Percentiles rank a stretch among this genome's conserved stretches.
phyloP scores from a whole-genome alignment of 2,113 vertebrate genomes.

The Heterochromis multidens region DNA sequence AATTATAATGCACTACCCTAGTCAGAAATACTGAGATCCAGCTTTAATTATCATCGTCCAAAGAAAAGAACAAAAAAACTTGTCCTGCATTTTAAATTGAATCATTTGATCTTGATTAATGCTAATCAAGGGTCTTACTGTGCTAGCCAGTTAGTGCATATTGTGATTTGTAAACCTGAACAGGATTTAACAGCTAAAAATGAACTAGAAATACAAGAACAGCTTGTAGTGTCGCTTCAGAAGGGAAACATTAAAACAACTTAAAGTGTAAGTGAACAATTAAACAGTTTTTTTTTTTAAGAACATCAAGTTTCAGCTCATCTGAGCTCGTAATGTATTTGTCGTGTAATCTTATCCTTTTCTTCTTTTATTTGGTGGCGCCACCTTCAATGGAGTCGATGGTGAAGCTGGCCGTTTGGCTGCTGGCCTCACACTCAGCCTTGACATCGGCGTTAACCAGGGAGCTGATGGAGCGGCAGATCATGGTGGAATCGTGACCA shows the following conservation, averaged over 20 bases:
- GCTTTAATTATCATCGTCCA: rapidly evolving
- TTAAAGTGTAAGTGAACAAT: not conserved
- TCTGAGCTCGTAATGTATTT: not conserved
- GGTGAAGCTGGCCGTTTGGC: constrained; percentile 73
- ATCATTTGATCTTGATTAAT: not conserved
- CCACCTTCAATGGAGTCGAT: constrained; percentile 74
- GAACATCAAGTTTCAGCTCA: not conserved
- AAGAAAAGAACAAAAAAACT: not conserved
- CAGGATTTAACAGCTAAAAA: not conserved
- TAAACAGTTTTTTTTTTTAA: not conserved
- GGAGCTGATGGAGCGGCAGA: constrained; percentile 80
- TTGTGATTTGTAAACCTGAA: not conserved
- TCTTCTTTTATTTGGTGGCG: constrained; percentile 68
- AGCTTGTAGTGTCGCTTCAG: not conserved
- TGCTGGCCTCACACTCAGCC: constrained; percentile 75
- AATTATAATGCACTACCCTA: not conserved
- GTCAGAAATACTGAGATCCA: not conserved
- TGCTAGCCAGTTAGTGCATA: not conserved
- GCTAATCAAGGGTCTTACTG: not conserved
- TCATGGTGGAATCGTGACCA: constrained; percentile 79
- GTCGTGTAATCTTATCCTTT: not conserved
- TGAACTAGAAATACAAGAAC: not conserved
- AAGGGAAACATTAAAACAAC: not conserved
- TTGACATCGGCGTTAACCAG: constrained; percentile 76
- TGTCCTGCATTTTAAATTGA: not conserved